Conservation (phyloP, 2,797 vertebrate species). For the Notolabrus celidotus region DNA sequence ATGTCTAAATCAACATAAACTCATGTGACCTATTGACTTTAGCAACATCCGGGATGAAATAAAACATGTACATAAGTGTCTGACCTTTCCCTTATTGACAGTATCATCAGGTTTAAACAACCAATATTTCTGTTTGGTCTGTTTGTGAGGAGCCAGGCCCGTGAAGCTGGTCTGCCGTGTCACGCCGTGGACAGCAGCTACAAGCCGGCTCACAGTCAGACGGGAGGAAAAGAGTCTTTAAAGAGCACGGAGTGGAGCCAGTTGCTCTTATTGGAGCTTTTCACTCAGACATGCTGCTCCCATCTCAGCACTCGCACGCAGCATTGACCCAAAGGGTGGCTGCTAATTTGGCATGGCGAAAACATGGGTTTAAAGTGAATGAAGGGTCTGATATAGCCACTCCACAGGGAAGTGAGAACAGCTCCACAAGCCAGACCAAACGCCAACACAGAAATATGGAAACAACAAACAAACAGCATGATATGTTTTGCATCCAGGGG, state of each 20-base stretch:
- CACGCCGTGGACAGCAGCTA: constrained; percentile 15
- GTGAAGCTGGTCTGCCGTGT: constrained; percentile 9
- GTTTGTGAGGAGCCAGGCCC: constrained; percentile 26
- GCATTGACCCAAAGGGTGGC: constrained; percentile 70
- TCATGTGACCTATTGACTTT: constrained; percentile 56
- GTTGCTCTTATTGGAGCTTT: constrained; percentile 65
- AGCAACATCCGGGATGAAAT: constrained; percentile 66
- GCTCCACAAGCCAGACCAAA: constrained; percentile 24
- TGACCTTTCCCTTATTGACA: constrained; percentile 71
- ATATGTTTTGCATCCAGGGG: not conserved
- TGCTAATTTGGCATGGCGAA: constrained; percentile 78
- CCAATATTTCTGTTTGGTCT: constrained; percentile 52
- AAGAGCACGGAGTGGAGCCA: constrained; percentile 64
- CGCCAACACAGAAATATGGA: constrained; percentile 29
- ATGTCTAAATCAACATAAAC: constrained; percentile 66
- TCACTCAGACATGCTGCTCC: constrained; percentile 55
- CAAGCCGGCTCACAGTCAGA: constrained; percentile 24
- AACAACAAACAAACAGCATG: constrained; percentile 33
- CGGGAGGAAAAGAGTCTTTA: constrained; percentile 53
- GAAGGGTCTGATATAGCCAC: constrained; percentile 48
- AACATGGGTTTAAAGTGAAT: constrained; percentile 69
- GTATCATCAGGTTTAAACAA: constrained; percentile 59
- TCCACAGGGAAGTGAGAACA: constrained; percentile 17
- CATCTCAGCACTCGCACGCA: constrained; percentile 61
- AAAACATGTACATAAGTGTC: constrained; percentile 48